phyloP scores from a whole-genome alignment of 2,888 invertebrate genomes.

The Meghimatium bilineatum region DNA sequence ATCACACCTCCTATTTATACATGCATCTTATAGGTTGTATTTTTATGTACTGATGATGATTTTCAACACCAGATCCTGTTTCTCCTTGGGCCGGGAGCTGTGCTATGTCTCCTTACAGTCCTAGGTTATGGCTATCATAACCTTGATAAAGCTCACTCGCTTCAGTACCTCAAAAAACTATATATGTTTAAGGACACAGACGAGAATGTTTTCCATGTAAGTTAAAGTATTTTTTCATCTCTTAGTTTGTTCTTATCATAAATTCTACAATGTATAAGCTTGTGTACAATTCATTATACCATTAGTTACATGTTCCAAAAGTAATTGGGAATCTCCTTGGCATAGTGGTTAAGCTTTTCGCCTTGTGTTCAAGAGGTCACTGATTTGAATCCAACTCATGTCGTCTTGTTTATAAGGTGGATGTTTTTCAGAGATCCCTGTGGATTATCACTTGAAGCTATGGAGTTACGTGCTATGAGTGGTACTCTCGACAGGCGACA shows the following conservation, averaged over 20 bases:
- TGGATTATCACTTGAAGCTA: no score
- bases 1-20: no score
- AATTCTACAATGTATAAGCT: background rate
- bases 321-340: no score
- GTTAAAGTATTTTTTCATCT: background rate
- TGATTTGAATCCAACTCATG: no score
- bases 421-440: no score
- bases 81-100: constrained; percentile 63
- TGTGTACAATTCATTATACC: no score
- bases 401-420: no score
- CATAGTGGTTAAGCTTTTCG: no score
- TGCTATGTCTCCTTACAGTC: constrained; percentile 62
- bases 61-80: constrained; percentile 59
- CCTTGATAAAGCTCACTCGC: constrained; percentile 60
- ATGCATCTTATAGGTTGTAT: background rate
- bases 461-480: no score
- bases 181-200: constrained; percentile 61
- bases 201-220: constrained; percentile 44
- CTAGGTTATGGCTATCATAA: constrained; percentile 67
- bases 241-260: background rate
- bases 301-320: no score
- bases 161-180: constrained; percentile 58
- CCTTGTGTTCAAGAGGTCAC: no score
- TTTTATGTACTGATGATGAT: background rate
- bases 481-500: no score